phyloP scores from a whole-genome alignment of 2,888 invertebrate genomes.

The Trachelus iudaicus region DNA sequence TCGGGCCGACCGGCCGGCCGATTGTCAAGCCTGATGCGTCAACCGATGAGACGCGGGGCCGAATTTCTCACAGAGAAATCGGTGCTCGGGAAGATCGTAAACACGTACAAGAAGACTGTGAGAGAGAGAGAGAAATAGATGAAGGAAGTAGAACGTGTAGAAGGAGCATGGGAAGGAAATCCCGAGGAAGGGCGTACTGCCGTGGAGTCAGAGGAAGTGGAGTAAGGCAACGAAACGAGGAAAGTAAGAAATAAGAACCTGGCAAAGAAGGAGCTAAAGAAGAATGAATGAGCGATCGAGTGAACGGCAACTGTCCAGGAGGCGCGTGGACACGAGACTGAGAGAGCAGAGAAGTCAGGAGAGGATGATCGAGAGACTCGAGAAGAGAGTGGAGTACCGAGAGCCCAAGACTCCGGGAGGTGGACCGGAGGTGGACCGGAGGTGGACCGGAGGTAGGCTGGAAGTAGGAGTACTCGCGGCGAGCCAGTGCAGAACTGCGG shows the following conservation, averaged over 20 bases:
- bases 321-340: constrained; percentile 54
- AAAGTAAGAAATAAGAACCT: not conserved
- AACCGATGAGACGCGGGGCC: too few relatives aligned
- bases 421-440: too few relatives aligned
- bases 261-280: not conserved
- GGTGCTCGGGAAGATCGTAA: too few relatives aligned
- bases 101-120: too few relatives aligned
- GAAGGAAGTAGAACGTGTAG: not conserved
- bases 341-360: constrained; percentile 20
- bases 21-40: not conserved
- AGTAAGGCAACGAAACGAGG: not conserved
- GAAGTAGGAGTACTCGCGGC: not conserved
- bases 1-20: too few relatives aligned
- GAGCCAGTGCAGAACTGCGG: constrained; percentile 41
- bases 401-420: not conserved
- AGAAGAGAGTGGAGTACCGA: not conserved
- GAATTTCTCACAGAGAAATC: too few relatives aligned
- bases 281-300: constrained; percentile 42
- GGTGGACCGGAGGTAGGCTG: not conserved
- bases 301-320: constrained; percentile 40
- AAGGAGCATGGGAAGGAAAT: not conserved
- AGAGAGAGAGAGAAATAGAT: too few relatives aligned
- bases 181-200: too few relatives aligned
- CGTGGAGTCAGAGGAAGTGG: too few relatives aligned
- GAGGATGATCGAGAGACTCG: not conserved